phyloP scores from a whole-genome alignment of 2,797 vertebrate genomes.

The Rhabdomys pumilio region DNA sequence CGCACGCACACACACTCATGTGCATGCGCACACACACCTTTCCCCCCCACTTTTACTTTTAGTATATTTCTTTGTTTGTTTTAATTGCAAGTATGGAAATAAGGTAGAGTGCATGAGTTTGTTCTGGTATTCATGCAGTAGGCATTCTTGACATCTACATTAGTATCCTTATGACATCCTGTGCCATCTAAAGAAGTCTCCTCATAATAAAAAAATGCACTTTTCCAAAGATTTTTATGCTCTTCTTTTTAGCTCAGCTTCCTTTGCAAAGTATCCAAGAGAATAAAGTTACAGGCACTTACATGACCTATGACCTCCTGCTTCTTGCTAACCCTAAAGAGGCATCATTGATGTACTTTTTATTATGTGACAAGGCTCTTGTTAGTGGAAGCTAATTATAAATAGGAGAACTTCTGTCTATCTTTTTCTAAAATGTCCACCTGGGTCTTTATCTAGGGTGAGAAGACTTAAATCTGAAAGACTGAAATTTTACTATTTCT shows the following conservation, averaged over 20 bases:
- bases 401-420: neutral
- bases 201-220: slow-evolving; percentile 6
- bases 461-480: slow-evolving; percentile 6
- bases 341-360: neutral
- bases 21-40: no score
- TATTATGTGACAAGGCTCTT: neutral
- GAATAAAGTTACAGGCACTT: neutral
- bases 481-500: slow-evolving; percentile 9
- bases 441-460: neutral
- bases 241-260: slow-evolving; percentile 41
- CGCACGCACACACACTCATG: no score
- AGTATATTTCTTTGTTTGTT: neutral
- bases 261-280: slow-evolving; percentile 4
- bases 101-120: neutral
- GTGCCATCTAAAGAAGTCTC: neutral
- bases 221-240: neutral
- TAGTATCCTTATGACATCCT: neutral
- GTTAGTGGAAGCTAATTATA: neutral
- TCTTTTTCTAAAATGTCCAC: neutral
- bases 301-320: neutral
- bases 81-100: neutral
- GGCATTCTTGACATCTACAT: neutral
- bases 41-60: neutral
- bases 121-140: neutral
- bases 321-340: neutral